A percentile compares a stretch with the other conserved stretches of the same genome.
phyloP scores from a whole-genome alignment of 2,888 invertebrate genomes.

The Agrochola macilenta region DNA sequence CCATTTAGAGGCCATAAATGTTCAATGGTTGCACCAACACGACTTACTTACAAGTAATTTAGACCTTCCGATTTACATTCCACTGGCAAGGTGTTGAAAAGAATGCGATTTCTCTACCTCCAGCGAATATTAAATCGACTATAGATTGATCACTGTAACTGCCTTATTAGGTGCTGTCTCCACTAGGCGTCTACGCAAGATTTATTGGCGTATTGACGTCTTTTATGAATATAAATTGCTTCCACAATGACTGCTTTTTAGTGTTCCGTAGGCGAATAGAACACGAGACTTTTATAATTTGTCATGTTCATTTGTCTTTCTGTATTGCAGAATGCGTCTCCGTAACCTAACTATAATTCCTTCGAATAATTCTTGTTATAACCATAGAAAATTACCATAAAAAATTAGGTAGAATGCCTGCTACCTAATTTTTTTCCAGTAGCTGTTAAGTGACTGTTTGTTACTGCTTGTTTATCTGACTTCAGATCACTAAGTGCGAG shows the following conservation, averaged over 20 bases:
- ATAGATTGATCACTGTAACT: constrained; percentile 60
- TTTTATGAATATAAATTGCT: constrained; percentile 53
- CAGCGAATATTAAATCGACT: constrained; percentile 56
- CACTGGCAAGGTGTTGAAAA: constrained; percentile 59
- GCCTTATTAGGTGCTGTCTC: constrained; percentile 50
- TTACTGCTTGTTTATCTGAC: constrained; percentile 3
- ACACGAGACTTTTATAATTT: neutral
- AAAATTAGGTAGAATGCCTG: too few species aligned
- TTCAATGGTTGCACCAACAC: constrained; percentile 15
- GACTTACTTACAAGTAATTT: constrained; percentile 38
- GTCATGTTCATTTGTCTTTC: neutral
- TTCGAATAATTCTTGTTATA: neutral
- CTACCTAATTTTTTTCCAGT: neutral
- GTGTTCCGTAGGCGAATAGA: constrained; percentile 13
- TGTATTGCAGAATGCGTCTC: neutral
- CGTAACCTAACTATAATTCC: neutral
- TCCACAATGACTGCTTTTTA: constrained; percentile 25
- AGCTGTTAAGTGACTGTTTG: neutral
- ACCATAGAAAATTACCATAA: too few species aligned
- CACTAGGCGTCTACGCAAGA: constrained; percentile 39
- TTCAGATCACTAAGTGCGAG: neutral
- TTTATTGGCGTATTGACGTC: constrained; percentile 37
- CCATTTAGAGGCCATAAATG: constrained; percentile 1
- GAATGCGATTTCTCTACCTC: constrained; percentile 68
- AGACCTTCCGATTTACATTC: constrained; percentile 56